Base-by-base conservation (phyloP, 1,140 invertebrate genomes). In the Globodera ellingtonae region DNA sequence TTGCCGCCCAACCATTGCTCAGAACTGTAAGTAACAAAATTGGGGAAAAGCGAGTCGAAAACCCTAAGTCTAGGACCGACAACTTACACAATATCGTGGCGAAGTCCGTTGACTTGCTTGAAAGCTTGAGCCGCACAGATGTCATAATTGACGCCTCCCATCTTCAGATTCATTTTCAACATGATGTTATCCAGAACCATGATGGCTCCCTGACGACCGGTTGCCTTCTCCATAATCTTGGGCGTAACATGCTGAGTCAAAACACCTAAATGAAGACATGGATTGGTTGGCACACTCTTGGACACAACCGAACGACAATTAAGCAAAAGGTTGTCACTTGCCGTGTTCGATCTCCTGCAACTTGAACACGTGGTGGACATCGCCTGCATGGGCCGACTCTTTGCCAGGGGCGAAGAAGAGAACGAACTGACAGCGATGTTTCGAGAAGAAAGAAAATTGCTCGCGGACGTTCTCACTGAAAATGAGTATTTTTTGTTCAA, bases 101-200 rank as follows among this genome's bases (percentile, higher is more conserved):
- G 18, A 35, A 52, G 18, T 78, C 79, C n/a, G 24, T 50, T 78
- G 21, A 70, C 79, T 10, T 47, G 59, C 15, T 70, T 72, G 24
- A 79, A 76, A 8, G 35, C 47, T 1, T 65, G 47, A 24, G 79
- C 47, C 6, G 79, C 72, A 8, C 48, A 46, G 6, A 79, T 3
- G 46, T 72, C 59, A 15, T 83, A 72, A 50, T 82, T 82, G 15
- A 69, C 50, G 18, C 81, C 81, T n/a, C 81, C 81, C 72, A 82
- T n/a, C n/a, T 82, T 82, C 21, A 83, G 35, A 72, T 82, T 81
- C 18, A 72, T 83, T 46, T 82, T 82, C 81, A 82, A 10, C 50
- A 82, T 7, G 5, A 82, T 69, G 44, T 82, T 82, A n/a, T 81
- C 79, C 8, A 81, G 46, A 5, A 81, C 79, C 65, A 81, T 69